These are phyloP conservation scores for Ceramica pisi DNA, from an alignment of 2,888 invertebrate species.

Conservation along the genomic window DNA sequence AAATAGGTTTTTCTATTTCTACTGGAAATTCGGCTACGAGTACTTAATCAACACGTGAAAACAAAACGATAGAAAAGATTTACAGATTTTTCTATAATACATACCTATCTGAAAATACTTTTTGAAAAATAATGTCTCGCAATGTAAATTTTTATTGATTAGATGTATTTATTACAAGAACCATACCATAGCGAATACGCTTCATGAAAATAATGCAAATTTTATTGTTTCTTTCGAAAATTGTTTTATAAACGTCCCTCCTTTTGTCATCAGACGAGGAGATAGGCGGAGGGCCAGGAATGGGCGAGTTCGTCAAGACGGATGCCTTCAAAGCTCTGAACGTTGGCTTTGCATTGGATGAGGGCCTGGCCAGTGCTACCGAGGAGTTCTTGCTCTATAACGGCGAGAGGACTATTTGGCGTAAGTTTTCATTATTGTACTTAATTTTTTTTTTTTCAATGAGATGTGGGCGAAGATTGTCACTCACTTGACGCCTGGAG, in stretches of 20 bases:
- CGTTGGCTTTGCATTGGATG: constrained; percentile 96
- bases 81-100: too few species aligned
- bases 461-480: too few species aligned
- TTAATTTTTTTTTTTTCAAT: too few species aligned
- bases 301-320: constrained; percentile 94
- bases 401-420: constrained; percentile 95
- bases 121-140: too few species aligned
- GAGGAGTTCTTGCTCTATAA: constrained; percentile 93
- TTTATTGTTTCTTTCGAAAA: too few species aligned
- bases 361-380: constrained; percentile 94
- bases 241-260: background rate
- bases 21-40: background rate
- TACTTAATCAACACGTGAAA: background rate
- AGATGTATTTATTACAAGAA: too few species aligned
- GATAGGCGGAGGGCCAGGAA: constrained; percentile 94
- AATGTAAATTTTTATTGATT: too few species aligned
- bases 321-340: constrained; percentile 94
- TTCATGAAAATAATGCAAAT: too few species aligned
- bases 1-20: background rate
- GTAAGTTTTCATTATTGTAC: constrained; percentile 89
- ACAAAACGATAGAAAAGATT: too few species aligned
- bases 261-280: constrained; percentile 94
- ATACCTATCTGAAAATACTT: too few species aligned
- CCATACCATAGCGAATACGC: too few species aligned
- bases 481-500: too few species aligned